Evolutionary conservation across 2,113 vertebrate species (phyloP).

Genomic region (Megaptera novaeangliae): DNA sequence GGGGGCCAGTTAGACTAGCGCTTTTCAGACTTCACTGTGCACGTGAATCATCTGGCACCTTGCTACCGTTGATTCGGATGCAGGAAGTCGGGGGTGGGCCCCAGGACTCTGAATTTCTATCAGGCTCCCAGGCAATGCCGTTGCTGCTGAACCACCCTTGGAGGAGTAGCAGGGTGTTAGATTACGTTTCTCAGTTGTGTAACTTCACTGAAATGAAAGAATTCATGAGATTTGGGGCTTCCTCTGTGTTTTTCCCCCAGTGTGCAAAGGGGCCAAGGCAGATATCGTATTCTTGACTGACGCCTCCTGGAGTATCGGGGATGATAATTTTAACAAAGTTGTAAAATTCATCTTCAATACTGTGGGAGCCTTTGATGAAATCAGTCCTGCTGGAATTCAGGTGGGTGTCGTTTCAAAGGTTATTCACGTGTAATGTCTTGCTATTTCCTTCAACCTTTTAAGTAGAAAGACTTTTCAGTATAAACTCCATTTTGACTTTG

Average conservation of each 20-base stretch:
- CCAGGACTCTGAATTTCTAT: background rate
- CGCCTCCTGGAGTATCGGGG: slow-evolving; percentile 98
- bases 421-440: background rate
- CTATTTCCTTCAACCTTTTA: slow-evolving; percentile 2
- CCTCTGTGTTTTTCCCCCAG: slow-evolving; percentile 76
- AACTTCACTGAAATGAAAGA: background rate
- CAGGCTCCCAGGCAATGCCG: background rate
- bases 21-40: background rate
- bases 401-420: slow-evolving; percentile 72
- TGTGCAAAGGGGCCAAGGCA: slow-evolving; percentile 97
- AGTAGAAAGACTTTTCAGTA: background rate
- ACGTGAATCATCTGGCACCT: background rate
- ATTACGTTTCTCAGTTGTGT: background rate
- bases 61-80: background rate
- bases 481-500: background rate
- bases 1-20: background rate
- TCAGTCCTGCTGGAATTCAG: slow-evolving; percentile 95
- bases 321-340: slow-evolving; percentile 97
- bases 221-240: background rate
- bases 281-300: slow-evolving; percentile 98
- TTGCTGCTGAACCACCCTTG: background rate
- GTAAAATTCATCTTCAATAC: slow-evolving; percentile 91
- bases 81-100: background rate
- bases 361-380: slow-evolving; percentile 91
- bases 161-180: background rate